Evolutionary conservation across 2,797 vertebrate species (phyloP).

Genomic region (Hozukius guyotensis): DNA sequence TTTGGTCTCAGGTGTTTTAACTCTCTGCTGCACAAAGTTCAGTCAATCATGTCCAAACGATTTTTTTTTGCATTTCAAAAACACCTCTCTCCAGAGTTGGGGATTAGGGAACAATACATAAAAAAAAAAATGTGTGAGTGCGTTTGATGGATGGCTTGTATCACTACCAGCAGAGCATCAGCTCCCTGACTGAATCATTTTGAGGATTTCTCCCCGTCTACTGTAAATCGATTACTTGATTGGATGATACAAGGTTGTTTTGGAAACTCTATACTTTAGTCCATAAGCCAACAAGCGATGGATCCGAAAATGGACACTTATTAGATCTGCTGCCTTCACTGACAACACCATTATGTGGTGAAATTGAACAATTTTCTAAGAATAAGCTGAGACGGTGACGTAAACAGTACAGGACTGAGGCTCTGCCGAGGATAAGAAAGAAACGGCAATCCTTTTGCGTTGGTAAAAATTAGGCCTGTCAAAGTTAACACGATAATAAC

Average conservation of each 20-base stretch:
- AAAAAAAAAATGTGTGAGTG: not conserved
- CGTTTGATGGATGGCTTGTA: constrained; percentile 20
- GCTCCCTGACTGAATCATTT: constrained; percentile 15
- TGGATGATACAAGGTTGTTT: constrained; percentile 37
- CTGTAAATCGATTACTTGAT: constrained; percentile 54
- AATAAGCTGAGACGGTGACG: not conserved
- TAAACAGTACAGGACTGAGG: not conserved
- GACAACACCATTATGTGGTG: not conserved
- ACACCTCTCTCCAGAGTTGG: not conserved
- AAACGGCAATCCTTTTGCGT: not conserved
- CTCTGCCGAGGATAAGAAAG: not conserved
- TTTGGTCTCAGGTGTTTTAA: not conserved
- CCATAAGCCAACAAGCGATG: constrained; percentile 5
- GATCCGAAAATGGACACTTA: constrained; percentile 41
- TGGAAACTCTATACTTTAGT: constrained; percentile 56
- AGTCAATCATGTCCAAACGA: not conserved
- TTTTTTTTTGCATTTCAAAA: not conserved
- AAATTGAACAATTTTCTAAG: not conserved
- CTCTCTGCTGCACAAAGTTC: not conserved
- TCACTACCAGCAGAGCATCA: not conserved
- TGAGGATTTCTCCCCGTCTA: constrained; percentile 7
- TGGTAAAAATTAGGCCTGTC: not conserved
- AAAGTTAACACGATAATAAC: not conserved
- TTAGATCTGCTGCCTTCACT: constrained; percentile 35
- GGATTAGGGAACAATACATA: not conserved